Evolutionary conservation across 2,888 invertebrate genomes (phyloP), one percentile per base, ranked within the genome.

Genomic region (Meiosimyza decipiens): DNA sequence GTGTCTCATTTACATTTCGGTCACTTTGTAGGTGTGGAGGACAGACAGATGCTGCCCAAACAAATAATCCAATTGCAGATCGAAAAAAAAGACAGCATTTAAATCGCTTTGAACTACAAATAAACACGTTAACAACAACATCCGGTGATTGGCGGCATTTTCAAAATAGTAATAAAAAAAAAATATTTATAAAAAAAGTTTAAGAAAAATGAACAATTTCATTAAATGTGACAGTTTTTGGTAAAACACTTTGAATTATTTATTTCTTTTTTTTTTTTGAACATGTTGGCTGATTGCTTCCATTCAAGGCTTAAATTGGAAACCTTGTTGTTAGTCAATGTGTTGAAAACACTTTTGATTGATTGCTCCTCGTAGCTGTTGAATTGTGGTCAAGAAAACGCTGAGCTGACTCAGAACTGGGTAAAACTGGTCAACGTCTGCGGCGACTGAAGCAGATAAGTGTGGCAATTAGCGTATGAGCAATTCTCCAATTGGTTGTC

Each of bases 301-400:
- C 59, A 60, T 60, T 60, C 22, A 60, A 60, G 59, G 59, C 15
- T 12, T 33, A 28, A 40, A 40, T 40, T 40, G 40, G 40, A 40
- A 40, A 28, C 18, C 59, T 40, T 40, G 28, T 28, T 12, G 59
- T 28, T 60, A 18, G 28, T 22, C 15, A 28, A 60, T 51, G 64
- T 64, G 64, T 64, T 64, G 51, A 51, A 64, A 64, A 64, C 28
- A 15, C 51, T 64, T 64, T 64, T 64, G 64, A 64, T 64, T 64
- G 64, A 64, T 64, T 50, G 28, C 64, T 51, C 40, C 40, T 40
- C 40, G 40, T 9, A 40, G 40, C 9, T 40, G 60, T 40, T 33
- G 28, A 59, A 62, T 62, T 62, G 47, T 62, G 60, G 60, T 62
- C 60, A 40, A 28, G 0, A 28, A 28, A 28, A 28, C 28, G 3